Conservation (phyloP, 1,140 invertebrate genomes). For the Holcopasites calliopsidis region DNA sequence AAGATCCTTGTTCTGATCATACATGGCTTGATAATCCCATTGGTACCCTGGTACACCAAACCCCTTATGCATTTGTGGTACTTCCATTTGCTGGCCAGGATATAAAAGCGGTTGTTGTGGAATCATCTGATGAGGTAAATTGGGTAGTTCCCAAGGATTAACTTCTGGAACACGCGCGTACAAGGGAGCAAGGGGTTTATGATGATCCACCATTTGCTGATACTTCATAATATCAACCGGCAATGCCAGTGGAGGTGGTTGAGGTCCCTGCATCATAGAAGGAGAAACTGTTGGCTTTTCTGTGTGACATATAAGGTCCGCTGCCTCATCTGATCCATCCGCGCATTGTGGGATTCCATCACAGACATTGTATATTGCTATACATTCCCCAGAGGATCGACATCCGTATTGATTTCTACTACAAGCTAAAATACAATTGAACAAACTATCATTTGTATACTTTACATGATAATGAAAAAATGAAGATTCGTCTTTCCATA, state of each 20-base stretch:
- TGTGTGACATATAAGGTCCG: conserved; percentile 87
- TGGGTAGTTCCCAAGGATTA: conserved; percentile 64
- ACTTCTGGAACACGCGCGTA: conserved; percentile 61
- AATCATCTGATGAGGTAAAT: conserved; percentile 57
- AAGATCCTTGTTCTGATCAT: conserved; percentile 69
- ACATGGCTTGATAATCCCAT: conserved; percentile 72
- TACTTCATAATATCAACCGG: conserved; percentile 63
- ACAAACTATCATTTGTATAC: too few relatives aligned
- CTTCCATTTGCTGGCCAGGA: conserved; percentile 55
- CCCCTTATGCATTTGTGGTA: conserved; percentile 62
- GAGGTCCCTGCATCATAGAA: conserved; percentile 59
- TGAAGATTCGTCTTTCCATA: too few relatives aligned
- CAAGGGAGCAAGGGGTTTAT: conserved; percentile 58
- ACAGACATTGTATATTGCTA: conserved; percentile 97
- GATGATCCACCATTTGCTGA: conserved; percentile 70
- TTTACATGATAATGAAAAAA: too few relatives aligned
- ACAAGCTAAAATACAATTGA: conserved; percentile 83
- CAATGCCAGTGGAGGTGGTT: conserved; percentile 6
- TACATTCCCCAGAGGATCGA: conserved; percentile 91
- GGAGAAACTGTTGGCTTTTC: conserved; percentile 72
- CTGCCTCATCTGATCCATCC: conserved; percentile 94
- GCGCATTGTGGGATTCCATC: conserved; percentile 96
- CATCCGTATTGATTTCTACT: conserved; percentile 93
- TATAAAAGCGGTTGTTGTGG: conserved; percentile 69
- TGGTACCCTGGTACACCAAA: conserved; percentile 67